Base-by-base conservation (phyloP, 1,140 invertebrate genomes). In the Drosophila leontia region DNA sequence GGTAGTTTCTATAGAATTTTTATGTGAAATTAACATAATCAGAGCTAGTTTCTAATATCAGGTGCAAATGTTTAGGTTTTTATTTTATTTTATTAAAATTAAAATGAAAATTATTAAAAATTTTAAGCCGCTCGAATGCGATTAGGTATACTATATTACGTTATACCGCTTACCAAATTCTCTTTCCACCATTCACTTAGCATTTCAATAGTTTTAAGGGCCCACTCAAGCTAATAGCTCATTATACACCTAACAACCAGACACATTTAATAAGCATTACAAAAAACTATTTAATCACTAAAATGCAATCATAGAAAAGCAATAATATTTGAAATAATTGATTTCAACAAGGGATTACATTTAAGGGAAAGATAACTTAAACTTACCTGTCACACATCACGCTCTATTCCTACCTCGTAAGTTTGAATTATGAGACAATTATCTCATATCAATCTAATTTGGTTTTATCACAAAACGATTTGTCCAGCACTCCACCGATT, bases 381-480 rank as follows among this genome's bases (percentile, higher is more conserved):
- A 32, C 1, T 32, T 37, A 29, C 11, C 4, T 65, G 17, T 26
- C 23, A 26, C 0, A 37, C 8, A 65, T 64, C 51, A 29, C 15
- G 11, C 35, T 19, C 1, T 7, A n/a, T 32, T 15, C 13, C 12
- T 6, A 61, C 1, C 19, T 39, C 39, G 32, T 32, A 34, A 19
- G 35, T 17, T 23, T 68, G 11, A 68, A 32, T 70, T 68, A 68
- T 68, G 48, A 37, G 47, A 3, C 12, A 55, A 5, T 6, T 68
- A 67, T 70, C 39, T 45, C 37, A 23, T 69, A 69, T 69, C 64
- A 72, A 72, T 71, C 65, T 29, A 11, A 29, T 39, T 47, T 13
- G 62, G 51, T 72, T 65, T 87, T 87, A 87, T 87, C 83, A 82
- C 64, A 87, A 55, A 87, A 56, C 79, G 71, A 62, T 86, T 86